phyloP scores from a whole-genome alignment of 53 echinoderm and acorn worm species.

The Henricia sp. region DNA sequence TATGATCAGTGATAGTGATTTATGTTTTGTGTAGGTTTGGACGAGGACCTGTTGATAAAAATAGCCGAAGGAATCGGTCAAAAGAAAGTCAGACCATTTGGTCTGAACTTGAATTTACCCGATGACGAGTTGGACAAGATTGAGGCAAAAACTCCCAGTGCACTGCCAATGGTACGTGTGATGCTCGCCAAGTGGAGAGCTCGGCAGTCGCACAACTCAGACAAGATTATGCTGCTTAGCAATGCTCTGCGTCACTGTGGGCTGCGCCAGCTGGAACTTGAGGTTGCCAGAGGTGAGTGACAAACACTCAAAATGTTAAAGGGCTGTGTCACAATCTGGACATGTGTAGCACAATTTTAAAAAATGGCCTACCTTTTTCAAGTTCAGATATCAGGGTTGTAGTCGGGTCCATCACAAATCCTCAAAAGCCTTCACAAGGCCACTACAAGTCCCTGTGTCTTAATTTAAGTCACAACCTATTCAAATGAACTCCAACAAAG shows the following conservation, averaged over 20 bases:
- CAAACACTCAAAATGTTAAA: not conserved
- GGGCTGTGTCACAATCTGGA: too few relatives aligned
- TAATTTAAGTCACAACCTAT: too few relatives aligned
- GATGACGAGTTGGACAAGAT: conserved; percentile 13
- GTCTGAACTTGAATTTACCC: conserved; percentile 19
- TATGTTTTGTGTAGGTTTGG: conserved; percentile 32
- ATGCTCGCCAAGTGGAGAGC: conserved; percentile 51
- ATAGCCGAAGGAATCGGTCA: conserved; percentile 12
- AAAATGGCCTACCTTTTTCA: too few relatives aligned
- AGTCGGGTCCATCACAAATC: too few relatives aligned
- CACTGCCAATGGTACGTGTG: conserved; percentile 17
- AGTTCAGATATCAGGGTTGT: too few relatives aligned
- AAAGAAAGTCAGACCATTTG: conserved; percentile 24
- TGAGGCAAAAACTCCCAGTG: not conserved
- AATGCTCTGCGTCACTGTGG: conserved; percentile 35
- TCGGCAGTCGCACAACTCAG: conserved; percentile 45
- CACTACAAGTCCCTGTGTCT: too few relatives aligned
- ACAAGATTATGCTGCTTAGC: conserved; percentile 53
- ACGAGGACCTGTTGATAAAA: conserved; percentile 18
- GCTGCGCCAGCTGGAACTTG: conserved; percentile 20
- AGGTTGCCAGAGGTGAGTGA: conserved; percentile 50
- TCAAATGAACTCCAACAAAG: too few relatives aligned
- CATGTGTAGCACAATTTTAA: too few relatives aligned
- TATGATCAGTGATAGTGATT: too few relatives aligned
- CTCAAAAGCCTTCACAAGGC: too few relatives aligned